Conservation (phyloP, 2,113 vertebrate genomes). For the Chlamydotis undulata region DNA sequence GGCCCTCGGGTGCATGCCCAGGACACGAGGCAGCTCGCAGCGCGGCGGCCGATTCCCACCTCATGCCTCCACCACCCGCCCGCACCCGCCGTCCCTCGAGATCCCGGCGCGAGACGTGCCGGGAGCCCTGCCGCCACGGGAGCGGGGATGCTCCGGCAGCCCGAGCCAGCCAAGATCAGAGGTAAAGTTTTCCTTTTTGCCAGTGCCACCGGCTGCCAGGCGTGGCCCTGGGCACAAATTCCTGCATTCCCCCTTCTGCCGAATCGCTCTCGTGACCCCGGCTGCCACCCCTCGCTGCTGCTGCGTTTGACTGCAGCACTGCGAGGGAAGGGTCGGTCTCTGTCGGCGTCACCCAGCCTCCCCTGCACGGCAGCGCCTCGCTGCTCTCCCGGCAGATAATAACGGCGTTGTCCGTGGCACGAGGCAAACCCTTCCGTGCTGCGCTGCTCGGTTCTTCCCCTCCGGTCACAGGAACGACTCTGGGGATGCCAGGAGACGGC, state of each 20-base stretch:
- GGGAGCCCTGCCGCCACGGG: too few relatives aligned
- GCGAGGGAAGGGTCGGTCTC: too few relatives aligned
- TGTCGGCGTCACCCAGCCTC: neutral
- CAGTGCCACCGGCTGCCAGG: neutral
- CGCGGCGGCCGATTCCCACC: neutral
- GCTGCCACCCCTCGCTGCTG: neutral
- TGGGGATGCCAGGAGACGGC: neutral
- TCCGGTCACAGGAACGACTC: neutral
- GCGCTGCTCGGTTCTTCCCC: neutral
- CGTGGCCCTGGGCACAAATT: neutral
- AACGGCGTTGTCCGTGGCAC: neutral
- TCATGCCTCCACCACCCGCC: neutral
- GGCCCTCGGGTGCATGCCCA: neutral
- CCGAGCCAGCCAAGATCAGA: neutral
- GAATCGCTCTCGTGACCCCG: too few relatives aligned
- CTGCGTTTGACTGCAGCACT: fast-evolving
- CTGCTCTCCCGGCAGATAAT: neutral
- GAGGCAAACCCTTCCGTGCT: neutral
- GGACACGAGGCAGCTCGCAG: neutral
- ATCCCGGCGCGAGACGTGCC: fast-evolving
- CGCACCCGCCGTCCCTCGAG: neutral
- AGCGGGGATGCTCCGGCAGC: neutral
- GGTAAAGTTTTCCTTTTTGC: neutral
- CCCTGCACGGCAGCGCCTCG: fast-evolving
- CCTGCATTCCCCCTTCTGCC: neutral